Evolutionary conservation across 2,113 vertebrate species (phyloP).

Genomic region (Phyllostomus hastatus): DNA sequence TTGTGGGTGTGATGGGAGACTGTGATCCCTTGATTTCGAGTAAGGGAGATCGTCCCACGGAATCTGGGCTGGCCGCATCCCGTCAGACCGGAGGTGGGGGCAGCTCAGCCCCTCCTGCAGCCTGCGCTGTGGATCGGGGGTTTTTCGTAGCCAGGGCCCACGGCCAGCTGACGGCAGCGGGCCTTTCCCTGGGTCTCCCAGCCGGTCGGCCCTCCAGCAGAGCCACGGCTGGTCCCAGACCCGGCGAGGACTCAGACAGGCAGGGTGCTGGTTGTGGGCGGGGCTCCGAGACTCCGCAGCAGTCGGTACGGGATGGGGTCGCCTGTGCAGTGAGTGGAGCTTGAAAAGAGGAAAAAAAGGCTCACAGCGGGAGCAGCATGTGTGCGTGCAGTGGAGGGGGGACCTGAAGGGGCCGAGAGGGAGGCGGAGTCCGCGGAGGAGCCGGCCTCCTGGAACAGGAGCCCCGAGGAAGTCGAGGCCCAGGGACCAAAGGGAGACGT

Average conservation of each 20-base stretch:
- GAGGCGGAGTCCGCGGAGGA: too few relatives aligned
- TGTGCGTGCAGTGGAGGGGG: background rate
- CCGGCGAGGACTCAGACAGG: background rate
- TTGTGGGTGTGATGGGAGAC: background rate
- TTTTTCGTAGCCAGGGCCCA: background rate
- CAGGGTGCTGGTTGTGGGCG: background rate
- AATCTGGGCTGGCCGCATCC: background rate
- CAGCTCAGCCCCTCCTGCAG: background rate
- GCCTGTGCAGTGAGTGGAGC: background rate
- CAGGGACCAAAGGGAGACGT: background rate
- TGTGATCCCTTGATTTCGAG: background rate
- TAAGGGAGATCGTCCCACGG: background rate
- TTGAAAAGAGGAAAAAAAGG: background rate
- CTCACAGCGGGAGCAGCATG: background rate
- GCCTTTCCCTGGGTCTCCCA: background rate
- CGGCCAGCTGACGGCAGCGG: accelerated
- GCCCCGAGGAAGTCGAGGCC: background rate
- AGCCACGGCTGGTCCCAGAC: background rate
- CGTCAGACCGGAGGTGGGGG: background rate
- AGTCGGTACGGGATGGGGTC: background rate
- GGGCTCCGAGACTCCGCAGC: background rate
- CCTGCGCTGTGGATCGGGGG: accelerated
- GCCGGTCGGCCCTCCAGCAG: background rate
- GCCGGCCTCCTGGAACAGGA: background rate
- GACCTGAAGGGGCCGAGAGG: background rate